Base-by-base conservation (phyloP, 1,140 invertebrate species). In the Drosophila mayri region DNA sequence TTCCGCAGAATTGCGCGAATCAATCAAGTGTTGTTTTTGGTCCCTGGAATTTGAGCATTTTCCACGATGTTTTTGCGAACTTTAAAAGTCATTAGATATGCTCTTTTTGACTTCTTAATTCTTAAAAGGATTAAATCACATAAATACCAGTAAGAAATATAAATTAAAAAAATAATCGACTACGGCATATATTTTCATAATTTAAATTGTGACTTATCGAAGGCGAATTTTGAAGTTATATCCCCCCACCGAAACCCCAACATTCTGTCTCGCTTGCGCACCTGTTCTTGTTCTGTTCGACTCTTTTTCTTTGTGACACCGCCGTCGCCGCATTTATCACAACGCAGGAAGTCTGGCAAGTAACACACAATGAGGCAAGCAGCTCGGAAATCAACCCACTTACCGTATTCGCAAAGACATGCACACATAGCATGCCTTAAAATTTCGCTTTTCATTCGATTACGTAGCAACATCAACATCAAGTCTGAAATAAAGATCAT, bases 1-100 rank as follows among this genome's bases (percentile, higher is more conserved):
- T 65, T 65, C 47, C 49, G 25, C 37, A 55, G 50, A 61, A 77
- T 77, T 77, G 55, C 30, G 18, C 47, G 20, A 57, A 57, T 68
- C 63, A 76, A 67, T 68, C 63, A 67, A 60, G 67, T 76, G 72
- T 71, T 75, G 61, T 75, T 71, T 59, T 35, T 46, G 43, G 2
- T 30, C 28, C 28, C 28, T 30, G 7, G 1, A 30, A 30, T 30
- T 30, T 30, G 8, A 28, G 28, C 5, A 30, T 30, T 30, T 8
- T 30, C 3, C 28, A 30, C 28, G 28, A 30, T 30, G 30, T 7
- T 0, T 32, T 32, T 32, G 7, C 8, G 30, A 9, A 7, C 30
- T 32, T 32, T 28, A 28, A 28, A 28, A 28, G 2, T 28, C 4
- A 4, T 28, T 28, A 28, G 28, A 28, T 28, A 22, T 22, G 22